Evolutionary conservation across 2,113 vertebrate genomes (phyloP).

Genomic region (Theristicus caerulescens): DNA sequence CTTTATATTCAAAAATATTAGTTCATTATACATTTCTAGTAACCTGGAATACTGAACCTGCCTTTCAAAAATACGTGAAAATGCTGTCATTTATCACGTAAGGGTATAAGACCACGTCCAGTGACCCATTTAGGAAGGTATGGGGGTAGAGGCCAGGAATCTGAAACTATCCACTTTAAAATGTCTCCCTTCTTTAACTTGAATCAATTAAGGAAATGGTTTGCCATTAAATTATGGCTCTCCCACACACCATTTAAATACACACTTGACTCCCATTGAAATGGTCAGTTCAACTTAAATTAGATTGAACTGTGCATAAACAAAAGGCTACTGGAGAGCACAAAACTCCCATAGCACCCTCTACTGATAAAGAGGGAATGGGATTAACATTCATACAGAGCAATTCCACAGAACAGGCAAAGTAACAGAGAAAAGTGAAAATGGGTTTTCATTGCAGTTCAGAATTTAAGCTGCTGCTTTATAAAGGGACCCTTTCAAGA

Average conservation of each 20-base stretch:
- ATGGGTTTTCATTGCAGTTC: slow-evolving; percentile 48
- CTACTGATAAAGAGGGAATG: slow-evolving; percentile 65
- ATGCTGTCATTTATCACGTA: background rate
- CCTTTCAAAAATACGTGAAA: background rate
- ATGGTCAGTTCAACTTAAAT: slow-evolving; percentile 64
- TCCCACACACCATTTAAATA: slow-evolving; percentile 61
- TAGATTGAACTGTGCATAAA: slow-evolving; percentile 66
- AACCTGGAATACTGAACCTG: background rate
- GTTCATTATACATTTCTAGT: background rate
- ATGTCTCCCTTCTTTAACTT: slow-evolving; percentile 47
- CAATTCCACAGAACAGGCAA: slow-evolving; percentile 37
- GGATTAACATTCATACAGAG: slow-evolving; percentile 53
- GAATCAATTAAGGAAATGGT: slow-evolving; percentile 60
- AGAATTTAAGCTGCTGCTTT: slow-evolving; percentile 55
- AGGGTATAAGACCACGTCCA: background rate
- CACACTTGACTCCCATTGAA: slow-evolving; percentile 68
- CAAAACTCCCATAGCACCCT: slow-evolving; percentile 71
- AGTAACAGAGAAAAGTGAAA: slow-evolving; percentile 46
- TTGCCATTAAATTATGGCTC: slow-evolving; percentile 60
- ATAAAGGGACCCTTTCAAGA: slow-evolving; percentile 58
- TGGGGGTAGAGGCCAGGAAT: slow-evolving; percentile 25
- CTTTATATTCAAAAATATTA: background rate
- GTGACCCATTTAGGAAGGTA: background rate
- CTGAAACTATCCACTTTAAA: slow-evolving; percentile 53
- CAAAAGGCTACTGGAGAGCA: slow-evolving; percentile 54